Evolutionary conservation across 2,797 vertebrate species (phyloP).

Genomic region (Kryptolebias ocellatus): DNA sequence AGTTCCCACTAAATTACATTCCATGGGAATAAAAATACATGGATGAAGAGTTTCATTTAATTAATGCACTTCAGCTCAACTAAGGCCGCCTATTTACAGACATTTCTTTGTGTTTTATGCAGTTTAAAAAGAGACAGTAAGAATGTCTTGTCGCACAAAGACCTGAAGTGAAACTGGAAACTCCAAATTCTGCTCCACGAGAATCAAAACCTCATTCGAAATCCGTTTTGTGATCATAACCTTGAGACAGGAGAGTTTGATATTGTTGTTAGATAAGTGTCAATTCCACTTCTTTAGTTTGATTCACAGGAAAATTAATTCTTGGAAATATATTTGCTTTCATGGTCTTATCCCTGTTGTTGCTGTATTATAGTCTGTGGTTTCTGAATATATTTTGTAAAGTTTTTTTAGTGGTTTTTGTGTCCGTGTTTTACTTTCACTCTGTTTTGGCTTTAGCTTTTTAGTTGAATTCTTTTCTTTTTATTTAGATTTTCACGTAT

Average conservation of each 20-base stretch:
- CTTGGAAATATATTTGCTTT: background rate
- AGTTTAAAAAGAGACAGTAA: background rate
- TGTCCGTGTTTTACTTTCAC: background rate
- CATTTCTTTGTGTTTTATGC: background rate
- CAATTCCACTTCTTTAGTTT: background rate
- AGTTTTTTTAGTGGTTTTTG: background rate
- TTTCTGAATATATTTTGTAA: background rate
- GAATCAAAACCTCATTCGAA: background rate
- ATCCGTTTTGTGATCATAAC: background rate
- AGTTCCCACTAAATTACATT: conserved; percentile 47
- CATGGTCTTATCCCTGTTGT: background rate
- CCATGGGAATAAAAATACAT: conserved; percentile 22
- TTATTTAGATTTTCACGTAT: background rate
- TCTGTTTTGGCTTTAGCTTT: background rate
- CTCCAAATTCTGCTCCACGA: background rate
- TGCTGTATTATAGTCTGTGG: background rate
- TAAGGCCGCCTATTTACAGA: conserved; percentile 5
- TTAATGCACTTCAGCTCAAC: conserved; percentile 17
- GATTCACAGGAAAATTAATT: background rate
- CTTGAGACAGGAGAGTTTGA: background rate
- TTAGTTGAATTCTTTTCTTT: background rate
- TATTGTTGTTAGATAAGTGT: background rate
- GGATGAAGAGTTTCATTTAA: conserved; percentile 37
- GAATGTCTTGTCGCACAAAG: conserved; percentile 8
- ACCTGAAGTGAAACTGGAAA: background rate